Base-by-base conservation (phyloP, 2,113 vertebrate genomes). In the Poecile atricapillus region DNA sequence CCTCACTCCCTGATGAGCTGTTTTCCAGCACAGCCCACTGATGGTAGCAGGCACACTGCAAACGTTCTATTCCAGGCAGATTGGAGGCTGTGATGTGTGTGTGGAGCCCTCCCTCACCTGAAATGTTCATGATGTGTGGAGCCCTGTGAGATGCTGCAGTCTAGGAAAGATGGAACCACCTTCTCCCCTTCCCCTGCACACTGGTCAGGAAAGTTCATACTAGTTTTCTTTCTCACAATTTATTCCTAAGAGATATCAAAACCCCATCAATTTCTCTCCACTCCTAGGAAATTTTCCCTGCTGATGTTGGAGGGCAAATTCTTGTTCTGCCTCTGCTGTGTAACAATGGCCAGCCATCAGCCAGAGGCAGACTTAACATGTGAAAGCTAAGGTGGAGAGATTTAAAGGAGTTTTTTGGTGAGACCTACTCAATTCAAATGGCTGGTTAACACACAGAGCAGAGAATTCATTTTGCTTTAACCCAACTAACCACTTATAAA, bases 61-160 rank as follows among this genome's bases (percentile, higher is more conserved):
- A 18, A 6, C 20, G 17, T 30, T 17, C 53, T 31, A 0, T 25
- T 55, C 17, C 44, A 74, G 56, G 23, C 28, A 58, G 17, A 35
- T 50, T 2, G 28, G 56, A 63, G 33, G 41, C 39, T 80, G 23
- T 2, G 13, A 33, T 16, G 31, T 49, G 39, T 17, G 20, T 0
- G 3, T 2, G 15, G 25, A 90, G 24, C 31, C 15, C 59, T 47
- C 44, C 49, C 31, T 30, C 28, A 58, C 23, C 60, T 44, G 56
- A 33, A 71, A 20, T 4, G 21, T 16, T 69, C 17, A 13, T 7
- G 43, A 50, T 52, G n/a, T 2, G 3, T 4, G n/a, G 46, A 68
- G 67, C 24, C 41, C 67, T 46, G 12, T 0, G 1, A 62, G 55
- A n/a, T 27, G 30, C 30, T 35, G 44, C 0, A 0, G 14, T 17